A percentile compares a stretch with the other conserved stretches of the same genome.
Evolutionary conservation across 2,888 invertebrate species (phyloP).

Genomic region (Exephanes ischioxanthus): DNA sequence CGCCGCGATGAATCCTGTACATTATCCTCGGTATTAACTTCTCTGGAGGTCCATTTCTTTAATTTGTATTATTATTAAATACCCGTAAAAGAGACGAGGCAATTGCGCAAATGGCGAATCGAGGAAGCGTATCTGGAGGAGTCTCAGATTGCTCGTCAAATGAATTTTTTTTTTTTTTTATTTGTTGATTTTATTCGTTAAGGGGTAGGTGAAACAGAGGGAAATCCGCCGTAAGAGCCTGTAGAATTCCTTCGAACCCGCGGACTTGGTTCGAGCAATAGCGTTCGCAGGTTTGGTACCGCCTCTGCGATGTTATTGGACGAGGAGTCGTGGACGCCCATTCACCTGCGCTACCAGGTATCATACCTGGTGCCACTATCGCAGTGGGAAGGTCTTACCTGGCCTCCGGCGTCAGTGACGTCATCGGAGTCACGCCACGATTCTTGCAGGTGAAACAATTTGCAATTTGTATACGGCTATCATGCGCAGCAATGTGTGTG

Average conservation of each 20-base stretch:
- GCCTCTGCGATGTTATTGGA: conserved; percentile 82
- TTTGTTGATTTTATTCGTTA: conserved; percentile 42
- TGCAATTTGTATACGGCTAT: conserved; percentile 49
- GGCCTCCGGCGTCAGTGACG: conserved; percentile 76
- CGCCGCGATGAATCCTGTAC: conserved; percentile 55
- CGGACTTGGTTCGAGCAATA: conserved; percentile 78
- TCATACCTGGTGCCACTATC: conserved; percentile 64
- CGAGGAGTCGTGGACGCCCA: conserved; percentile 79
- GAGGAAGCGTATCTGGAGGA: conserved; percentile 54
- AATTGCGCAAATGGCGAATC: conserved; percentile 40
- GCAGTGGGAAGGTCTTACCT: conserved; percentile 75
- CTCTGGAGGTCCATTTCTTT: conserved; percentile 79
- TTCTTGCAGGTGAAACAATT: conserved; percentile 72
- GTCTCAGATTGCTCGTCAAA: background rate
- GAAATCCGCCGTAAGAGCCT: conserved; percentile 47
- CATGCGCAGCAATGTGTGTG: conserved; percentile 32
- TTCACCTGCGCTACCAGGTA: conserved; percentile 79
- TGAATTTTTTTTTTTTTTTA: conserved; percentile 19
- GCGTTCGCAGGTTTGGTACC: conserved; percentile 80
- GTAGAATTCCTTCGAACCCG: conserved; percentile 68
- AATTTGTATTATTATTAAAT: conserved; percentile 79
- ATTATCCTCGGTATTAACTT: conserved; percentile 76
- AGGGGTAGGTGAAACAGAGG: conserved; percentile 64
- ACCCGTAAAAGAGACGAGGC: conserved; percentile 66
- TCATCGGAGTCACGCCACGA: conserved; percentile 80